Conservation (phyloP, 2,888 invertebrate genomes). For the Allophyes oxyacanthae region DNA sequence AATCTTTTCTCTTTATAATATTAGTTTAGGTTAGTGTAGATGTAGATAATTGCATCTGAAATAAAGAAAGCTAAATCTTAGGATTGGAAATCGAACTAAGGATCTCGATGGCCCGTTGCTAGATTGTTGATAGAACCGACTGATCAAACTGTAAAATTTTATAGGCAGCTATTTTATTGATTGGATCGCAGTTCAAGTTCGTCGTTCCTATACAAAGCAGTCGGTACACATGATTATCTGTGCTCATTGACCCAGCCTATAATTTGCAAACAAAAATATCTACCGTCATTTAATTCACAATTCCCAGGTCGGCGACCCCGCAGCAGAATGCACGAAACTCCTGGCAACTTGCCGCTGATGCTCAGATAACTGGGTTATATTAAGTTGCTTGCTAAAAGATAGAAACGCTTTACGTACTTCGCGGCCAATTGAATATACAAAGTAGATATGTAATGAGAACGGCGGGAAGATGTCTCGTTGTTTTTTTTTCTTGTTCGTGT, state of each 20-base stretch:
- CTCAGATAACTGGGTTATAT: conserved; percentile 60
- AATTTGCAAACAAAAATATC: conserved; percentile 56
- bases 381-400: conserved; percentile 56
- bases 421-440: conserved; percentile 44
- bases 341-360: conserved; percentile 67
- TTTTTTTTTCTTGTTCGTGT: conserved; percentile 28
- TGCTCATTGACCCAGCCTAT: conserved; percentile 54
- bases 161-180: background rate
- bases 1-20: too few species aligned
- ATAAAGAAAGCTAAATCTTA: too few species aligned
- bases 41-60: too few species aligned
- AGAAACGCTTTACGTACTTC: conserved; percentile 48
- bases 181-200: conserved; percentile 5
- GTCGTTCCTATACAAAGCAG: conserved; percentile 20
- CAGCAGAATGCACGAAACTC: conserved; percentile 58
- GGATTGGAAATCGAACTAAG: too few species aligned
- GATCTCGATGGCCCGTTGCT: too few species aligned
- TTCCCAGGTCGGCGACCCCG: conserved; percentile 58
- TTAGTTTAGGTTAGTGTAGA: too few species aligned
- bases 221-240: conserved; percentile 30
- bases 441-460: conserved; percentile 6
- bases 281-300: conserved; percentile 56
- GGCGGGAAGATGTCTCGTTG: conserved; percentile 10
- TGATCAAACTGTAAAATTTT: too few species aligned
- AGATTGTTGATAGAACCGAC: too few species aligned